phyloP scores from a whole-genome alignment of 2,888 invertebrate genomes.

The Lasioglossum marginatum region DNA sequence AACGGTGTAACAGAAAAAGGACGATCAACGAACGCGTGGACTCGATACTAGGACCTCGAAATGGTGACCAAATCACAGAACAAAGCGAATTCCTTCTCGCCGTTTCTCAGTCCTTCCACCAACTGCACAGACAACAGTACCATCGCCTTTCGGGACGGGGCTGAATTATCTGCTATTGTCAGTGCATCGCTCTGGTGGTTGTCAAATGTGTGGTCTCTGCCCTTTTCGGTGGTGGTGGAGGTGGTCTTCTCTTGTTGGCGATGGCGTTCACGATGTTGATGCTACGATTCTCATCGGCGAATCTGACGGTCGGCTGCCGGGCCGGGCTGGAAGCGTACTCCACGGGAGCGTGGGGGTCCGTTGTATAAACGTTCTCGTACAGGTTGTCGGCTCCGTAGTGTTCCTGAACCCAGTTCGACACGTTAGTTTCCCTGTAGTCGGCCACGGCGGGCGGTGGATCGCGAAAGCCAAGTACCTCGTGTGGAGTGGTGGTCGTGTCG shows the following conservation, averaged over 20 bases:
- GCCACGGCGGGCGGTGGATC: slow-evolving; percentile 90
- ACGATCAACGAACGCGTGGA: slow-evolving; percentile 29
- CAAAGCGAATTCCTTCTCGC: slow-evolving; percentile 40
- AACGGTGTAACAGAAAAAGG: slow-evolving; percentile 24
- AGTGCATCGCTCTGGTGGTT: slow-evolving; percentile 85
- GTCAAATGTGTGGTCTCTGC: slow-evolving; percentile 95
- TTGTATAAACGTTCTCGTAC: slow-evolving; percentile 91
- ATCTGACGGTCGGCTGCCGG: slow-evolving; percentile 75
- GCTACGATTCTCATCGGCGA: slow-evolving; percentile 81
- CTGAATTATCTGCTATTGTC: slow-evolving; percentile 83
- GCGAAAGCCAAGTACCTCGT: slow-evolving; percentile 95
- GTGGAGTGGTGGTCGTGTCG: slow-evolving; percentile 94
- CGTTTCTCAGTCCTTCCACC: slow-evolving; percentile 79
- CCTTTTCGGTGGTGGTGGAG: slow-evolving; percentile 95
- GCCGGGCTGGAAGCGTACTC: slow-evolving; percentile 84
- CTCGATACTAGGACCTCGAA: slow-evolving; percentile 52
- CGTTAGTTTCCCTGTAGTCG: slow-evolving; percentile 92
- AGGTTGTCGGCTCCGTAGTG: slow-evolving; percentile 91
- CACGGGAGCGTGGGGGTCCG: slow-evolving; percentile 84
- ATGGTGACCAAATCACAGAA: slow-evolving; percentile 51
- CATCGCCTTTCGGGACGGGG: slow-evolving; percentile 79
- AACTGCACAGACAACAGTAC: slow-evolving; percentile 80
- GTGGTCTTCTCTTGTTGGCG: slow-evolving; percentile 89
- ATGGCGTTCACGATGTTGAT: slow-evolving; percentile 82
- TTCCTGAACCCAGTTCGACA: slow-evolving; percentile 95